Percentiles rank a stretch among this genome's conserved stretches.
phyloP scores from a whole-genome alignment of 2,797 vertebrate genomes.

The Peromyscus aztecus region DNA sequence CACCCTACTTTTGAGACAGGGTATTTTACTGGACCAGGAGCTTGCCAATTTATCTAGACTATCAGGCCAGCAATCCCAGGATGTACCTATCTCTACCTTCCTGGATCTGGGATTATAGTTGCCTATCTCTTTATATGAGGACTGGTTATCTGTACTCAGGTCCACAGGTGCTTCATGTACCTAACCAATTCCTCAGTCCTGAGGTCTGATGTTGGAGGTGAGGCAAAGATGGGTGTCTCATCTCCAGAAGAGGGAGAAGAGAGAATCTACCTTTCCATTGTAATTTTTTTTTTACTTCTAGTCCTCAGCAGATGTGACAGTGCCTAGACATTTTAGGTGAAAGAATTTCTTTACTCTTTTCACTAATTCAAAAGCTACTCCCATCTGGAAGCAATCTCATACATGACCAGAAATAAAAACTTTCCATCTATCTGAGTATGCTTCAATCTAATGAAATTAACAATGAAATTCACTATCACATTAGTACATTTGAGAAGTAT shows the following conservation, averaged over 20 bases:
- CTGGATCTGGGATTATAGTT: background rate
- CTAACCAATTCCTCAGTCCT: background rate
- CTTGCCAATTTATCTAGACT: background rate
- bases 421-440: background rate
- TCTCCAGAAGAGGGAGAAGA: background rate
- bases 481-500: background rate
- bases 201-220: background rate
- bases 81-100: background rate
- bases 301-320: background rate
- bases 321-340: background rate
- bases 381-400: background rate
- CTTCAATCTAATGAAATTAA: background rate
- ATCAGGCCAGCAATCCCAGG: background rate
- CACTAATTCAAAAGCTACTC: background rate
- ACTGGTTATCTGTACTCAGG: background rate
- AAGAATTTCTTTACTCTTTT: background rate
- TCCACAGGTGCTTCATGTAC: background rate
- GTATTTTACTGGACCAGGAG: background rate
- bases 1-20: no score
- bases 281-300: background rate
- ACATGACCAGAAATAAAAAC: background rate
- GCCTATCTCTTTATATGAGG: background rate
- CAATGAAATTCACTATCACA: background rate
- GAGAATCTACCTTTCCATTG: background rate
- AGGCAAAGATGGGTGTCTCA: background rate